These are phyloP conservation scores for Etheostoma spectabile DNA, from an alignment of 2,113 vertebrate genomes.

Conservation along the genomic window DNA sequence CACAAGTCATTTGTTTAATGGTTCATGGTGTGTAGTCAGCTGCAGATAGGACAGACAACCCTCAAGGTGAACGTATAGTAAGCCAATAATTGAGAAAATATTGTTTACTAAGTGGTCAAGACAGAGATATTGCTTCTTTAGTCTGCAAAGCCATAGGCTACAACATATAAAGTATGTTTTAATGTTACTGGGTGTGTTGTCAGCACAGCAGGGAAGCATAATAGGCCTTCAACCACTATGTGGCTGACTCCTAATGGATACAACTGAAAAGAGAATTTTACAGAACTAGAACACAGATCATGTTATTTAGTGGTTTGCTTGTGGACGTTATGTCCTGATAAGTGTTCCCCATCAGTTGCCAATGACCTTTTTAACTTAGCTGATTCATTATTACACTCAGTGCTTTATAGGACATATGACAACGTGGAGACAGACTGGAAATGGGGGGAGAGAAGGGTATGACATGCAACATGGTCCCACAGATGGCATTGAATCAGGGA, in stretches of 20 bases:
- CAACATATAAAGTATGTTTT: background rate
- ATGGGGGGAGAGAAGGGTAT: background rate
- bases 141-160: background rate
- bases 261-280: background rate
- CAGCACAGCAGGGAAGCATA: background rate
- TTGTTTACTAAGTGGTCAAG: background rate
- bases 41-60: background rate
- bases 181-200: background rate
- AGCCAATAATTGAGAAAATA: background rate
- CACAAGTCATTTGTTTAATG: background rate
- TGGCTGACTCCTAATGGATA: background rate
- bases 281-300: background rate
- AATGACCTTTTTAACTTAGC: background rate
- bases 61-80: constrained; percentile 6
- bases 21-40: background rate
- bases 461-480: background rate
- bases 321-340: background rate
- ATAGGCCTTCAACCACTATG: background rate
- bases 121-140: background rate
- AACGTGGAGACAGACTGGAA: background rate
- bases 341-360: background rate
- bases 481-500: background rate
- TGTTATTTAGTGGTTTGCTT: background rate
- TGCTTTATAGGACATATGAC: background rate
- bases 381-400: background rate